These are phyloP conservation scores for Archivesica marissinica DNA, from an alignment of 1,140 invertebrate species.

Conservation along the genomic window DNA sequence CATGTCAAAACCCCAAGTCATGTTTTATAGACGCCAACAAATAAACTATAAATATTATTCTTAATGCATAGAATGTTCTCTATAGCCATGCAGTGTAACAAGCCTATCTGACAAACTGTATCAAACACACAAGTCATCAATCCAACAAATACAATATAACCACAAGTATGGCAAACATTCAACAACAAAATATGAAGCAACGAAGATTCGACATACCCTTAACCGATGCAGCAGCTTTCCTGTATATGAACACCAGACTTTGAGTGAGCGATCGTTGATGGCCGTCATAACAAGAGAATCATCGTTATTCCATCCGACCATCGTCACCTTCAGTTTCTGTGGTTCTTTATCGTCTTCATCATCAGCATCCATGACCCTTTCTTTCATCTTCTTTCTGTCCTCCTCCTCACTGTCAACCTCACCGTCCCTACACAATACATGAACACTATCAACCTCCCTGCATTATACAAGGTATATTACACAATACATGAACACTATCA, in stretches of 20 bases:
- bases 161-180: too few relatives aligned
- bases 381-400: not conserved
- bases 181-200: not conserved
- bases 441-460: not conserved
- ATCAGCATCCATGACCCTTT: not conserved
- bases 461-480: not conserved
- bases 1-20: too few relatives aligned
- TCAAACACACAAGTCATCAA: too few relatives aligned
- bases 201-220: constrained; percentile 73
- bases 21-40: too few relatives aligned
- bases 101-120: too few relatives aligned
- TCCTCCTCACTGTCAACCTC: constrained; percentile 35
- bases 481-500: not conserved
- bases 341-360: constrained; percentile 76
- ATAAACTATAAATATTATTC: too few relatives aligned
- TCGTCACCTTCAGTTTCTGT: constrained; percentile 93
- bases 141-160: too few relatives aligned
- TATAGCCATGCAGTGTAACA: too few relatives aligned
- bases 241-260: constrained; percentile 93
- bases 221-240: constrained; percentile 83
- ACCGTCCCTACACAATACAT: not conserved
- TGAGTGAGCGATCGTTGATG: constrained; percentile 91
- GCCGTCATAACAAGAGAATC: constrained; percentile 96
- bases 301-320: constrained; percentile 97
- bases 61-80: too few relatives aligned